Evolutionary conservation across 2,797 vertebrate species (phyloP).

Genomic region (Scolopax bukidnonensis): DNA sequence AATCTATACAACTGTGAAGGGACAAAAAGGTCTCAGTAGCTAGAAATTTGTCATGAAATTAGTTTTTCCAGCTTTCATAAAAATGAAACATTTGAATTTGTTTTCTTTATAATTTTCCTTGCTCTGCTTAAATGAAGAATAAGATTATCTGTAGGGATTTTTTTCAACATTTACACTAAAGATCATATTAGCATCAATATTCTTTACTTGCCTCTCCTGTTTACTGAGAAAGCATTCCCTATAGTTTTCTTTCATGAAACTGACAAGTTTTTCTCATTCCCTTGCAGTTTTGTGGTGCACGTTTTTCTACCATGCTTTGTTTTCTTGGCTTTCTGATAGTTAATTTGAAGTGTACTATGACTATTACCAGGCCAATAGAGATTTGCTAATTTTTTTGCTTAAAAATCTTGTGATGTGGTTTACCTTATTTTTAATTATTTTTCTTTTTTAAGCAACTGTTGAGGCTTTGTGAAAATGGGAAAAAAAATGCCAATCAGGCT

Average conservation of each 20-base stretch:
- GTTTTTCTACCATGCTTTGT: rapidly evolving
- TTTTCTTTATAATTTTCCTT: neutral
- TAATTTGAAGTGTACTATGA: neutral
- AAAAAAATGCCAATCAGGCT: neutral
- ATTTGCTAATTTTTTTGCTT: neutral
- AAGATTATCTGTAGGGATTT: neutral
- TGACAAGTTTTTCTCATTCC: neutral
- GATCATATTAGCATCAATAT: rapidly evolving
- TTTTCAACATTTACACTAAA: neutral
- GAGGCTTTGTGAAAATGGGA: neutral
- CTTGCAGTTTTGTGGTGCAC: neutral
- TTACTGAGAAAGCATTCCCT: neutral
- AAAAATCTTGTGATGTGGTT: neutral
- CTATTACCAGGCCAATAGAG: neutral
- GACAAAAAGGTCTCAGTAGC: neutral
- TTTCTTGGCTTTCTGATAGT: neutral
- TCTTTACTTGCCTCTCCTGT: neutral
- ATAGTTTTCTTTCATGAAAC: neutral
- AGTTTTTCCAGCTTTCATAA: neutral
- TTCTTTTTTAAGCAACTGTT: neutral
- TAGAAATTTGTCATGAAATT: neutral
- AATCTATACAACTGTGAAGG: neutral
- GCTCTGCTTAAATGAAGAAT: neutral
- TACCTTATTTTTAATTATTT: neutral
- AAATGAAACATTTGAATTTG: neutral